These are phyloP conservation scores for Hyaena hyaena DNA, from an alignment of 2,113 vertebrate genomes.

Conservation along the genomic window DNA sequence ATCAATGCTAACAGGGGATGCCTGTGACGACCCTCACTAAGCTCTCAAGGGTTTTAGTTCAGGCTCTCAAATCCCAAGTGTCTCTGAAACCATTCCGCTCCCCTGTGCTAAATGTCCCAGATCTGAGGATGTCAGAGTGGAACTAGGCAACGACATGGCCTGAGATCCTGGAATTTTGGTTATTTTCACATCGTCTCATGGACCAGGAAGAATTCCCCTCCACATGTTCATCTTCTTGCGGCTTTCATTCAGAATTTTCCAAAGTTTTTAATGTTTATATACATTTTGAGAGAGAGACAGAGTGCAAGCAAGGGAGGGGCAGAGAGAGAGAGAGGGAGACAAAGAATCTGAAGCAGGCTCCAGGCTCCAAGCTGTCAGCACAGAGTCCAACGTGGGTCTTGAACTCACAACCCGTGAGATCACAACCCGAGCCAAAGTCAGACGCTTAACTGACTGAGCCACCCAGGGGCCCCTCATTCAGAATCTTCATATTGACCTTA, in stretches of 20 bases:
- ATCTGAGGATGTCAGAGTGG: not conserved
- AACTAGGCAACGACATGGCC: not conserved
- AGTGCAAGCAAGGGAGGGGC: no score
- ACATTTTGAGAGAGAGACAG: no score
- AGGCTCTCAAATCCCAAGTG: not conserved
- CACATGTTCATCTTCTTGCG: not conserved
- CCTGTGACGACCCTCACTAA: not conserved
- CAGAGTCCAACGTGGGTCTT: no score
- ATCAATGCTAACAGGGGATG: rapidly evolving
- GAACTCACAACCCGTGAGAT: no score
- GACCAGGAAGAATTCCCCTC: not conserved
- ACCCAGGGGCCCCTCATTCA: not conserved
- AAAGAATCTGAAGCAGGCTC: no score
- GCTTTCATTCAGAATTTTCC: not conserved
- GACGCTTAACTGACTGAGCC: no score
- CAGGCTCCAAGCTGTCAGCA: no score
- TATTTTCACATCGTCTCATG: not conserved
- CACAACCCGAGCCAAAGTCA: no score
- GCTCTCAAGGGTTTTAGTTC: not conserved
- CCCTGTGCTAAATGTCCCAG: not conserved
- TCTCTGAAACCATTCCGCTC: not conserved
- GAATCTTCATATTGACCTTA: not conserved
- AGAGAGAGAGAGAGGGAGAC: no score
- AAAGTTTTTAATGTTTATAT: no score
- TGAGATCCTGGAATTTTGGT: not conserved